Evolutionary conservation across 2,113 vertebrate species (phyloP).

Genomic region (Bothrops jararaca): DNA sequence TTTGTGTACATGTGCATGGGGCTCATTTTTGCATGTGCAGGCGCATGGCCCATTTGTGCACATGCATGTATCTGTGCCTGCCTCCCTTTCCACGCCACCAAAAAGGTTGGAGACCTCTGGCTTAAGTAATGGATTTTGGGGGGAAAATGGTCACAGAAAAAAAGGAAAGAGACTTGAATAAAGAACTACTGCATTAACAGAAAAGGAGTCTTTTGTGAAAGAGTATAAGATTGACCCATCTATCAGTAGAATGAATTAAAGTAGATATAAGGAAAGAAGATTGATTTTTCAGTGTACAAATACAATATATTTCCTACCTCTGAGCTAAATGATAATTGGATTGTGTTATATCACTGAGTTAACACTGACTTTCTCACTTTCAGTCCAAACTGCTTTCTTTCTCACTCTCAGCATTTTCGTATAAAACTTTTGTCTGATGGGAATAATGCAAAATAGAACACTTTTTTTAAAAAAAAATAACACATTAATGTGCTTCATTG

Average conservation of each 20-base stretch:
- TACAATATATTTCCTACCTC: background rate
- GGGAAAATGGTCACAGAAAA: background rate
- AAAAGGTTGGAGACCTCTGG: too few species aligned
- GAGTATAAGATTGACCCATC: background rate
- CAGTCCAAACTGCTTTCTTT: background rate
- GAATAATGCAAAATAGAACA: slow-evolving; percentile 9
- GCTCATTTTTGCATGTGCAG: too few species aligned
- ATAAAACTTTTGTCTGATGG: background rate
- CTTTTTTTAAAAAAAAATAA: too few species aligned
- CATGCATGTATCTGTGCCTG: too few species aligned
- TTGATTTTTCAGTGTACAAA: background rate
- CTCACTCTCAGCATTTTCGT: background rate
- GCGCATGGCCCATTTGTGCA: too few species aligned
- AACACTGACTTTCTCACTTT: background rate
- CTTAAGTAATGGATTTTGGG: background rate
- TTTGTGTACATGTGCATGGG: too few species aligned
- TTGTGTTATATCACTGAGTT: background rate
- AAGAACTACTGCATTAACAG: background rate
- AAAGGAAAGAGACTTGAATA: background rate
- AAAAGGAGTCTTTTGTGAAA: background rate
- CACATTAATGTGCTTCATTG: slow-evolving; percentile 16
- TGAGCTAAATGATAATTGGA: background rate
- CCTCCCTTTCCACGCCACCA: too few species aligned
- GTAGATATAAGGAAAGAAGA: background rate
- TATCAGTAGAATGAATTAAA: background rate